Conservation (phyloP, 2,888 invertebrate genomes). For the Acanthopleura granulata region DNA sequence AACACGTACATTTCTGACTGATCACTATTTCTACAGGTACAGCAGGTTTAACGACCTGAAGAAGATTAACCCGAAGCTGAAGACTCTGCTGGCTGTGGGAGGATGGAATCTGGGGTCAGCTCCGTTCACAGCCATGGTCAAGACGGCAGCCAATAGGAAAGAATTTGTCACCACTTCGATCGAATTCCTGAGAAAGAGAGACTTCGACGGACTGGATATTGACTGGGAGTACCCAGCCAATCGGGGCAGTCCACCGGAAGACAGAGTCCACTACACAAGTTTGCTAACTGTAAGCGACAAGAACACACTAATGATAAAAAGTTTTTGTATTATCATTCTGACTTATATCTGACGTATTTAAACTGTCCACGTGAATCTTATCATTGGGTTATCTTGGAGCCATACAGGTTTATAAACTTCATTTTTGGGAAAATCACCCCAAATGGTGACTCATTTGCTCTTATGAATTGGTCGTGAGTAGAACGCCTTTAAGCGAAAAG, state of each 20-base stretch:
- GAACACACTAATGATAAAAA: too few species aligned
- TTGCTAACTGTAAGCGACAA: slow-evolving; percentile 30
- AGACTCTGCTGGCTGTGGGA: slow-evolving; percentile 88
- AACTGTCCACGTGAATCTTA: too few species aligned
- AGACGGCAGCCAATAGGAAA: slow-evolving; percentile 38
- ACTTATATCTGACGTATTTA: too few species aligned
- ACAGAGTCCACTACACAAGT: slow-evolving; percentile 48
- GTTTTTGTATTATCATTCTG: too few species aligned
- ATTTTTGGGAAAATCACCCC: too few species aligned
- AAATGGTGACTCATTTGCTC: too few species aligned
- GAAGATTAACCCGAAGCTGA: slow-evolving; percentile 78
- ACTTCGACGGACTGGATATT: slow-evolving; percentile 88
- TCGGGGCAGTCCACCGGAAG: slow-evolving; percentile 59
- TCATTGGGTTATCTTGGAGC: too few species aligned
- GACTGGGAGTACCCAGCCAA: slow-evolving; percentile 92
- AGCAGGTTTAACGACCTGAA: slow-evolving; percentile 81
- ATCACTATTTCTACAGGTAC: slow-evolving; percentile 72
- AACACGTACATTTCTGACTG: not conserved
- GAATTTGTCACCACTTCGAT: slow-evolving; percentile 53
- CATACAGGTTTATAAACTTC: too few species aligned
- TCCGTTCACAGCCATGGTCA: slow-evolving; percentile 64
- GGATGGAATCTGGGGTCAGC: slow-evolving; percentile 94
- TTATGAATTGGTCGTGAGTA: too few species aligned
- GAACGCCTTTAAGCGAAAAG: too few species aligned
- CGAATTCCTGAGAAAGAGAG: slow-evolving; percentile 61